Base-by-base conservation (phyloP, 2,888 invertebrate species). In the Scaptomyza caliginosa region DNA sequence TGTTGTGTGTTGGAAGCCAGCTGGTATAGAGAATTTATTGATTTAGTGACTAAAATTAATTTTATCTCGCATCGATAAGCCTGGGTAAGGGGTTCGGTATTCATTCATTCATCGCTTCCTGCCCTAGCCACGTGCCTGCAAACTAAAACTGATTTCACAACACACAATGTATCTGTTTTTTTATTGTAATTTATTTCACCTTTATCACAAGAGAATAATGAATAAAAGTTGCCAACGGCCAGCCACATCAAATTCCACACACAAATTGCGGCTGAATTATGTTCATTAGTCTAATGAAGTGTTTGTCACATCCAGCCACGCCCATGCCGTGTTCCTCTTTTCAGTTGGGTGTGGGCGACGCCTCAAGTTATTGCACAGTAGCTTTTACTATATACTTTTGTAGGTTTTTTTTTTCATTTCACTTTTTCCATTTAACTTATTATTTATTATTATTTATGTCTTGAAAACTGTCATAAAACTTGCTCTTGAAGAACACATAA, bases 231-330 rank as follows among this genome's bases (percentile, higher is more conserved):
- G 49, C 60, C 82, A 74, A 40, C 38, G 63, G 55, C 63, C 32
- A 71, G 28, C 17, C 56, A 26, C 63, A 39, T 45, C 63, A 63
- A 72, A 63, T 68, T 59, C 58, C 16, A 34, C 32, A 26, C 62
- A 71, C 68, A 81, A 81, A 85, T 81, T 82, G 79, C 57, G 54
- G 43, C 39, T n/a, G 75, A 78, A 82, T 85, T 87, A 78, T 78
- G 79, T 75, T 87, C 81, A 87, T 81, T 87, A 81, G 79, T 87
- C 62, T 87, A 81, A 81, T 87, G 82, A 81, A 87, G 83, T 78
- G 81, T 77, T 69, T 77, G 72, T 76, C 59, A 49, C 46, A 72
- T 71, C 10, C 36, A 30, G n/a, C n/a, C 45, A 50, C 38, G 50
- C 17, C 50, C 39, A 38, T 48, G 11, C 38, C 19, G 13, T n/a